These are phyloP conservation scores for Ernsta delagoae DNA, from an alignment of 2,888 invertebrate genomes.

Conservation along the genomic window DNA sequence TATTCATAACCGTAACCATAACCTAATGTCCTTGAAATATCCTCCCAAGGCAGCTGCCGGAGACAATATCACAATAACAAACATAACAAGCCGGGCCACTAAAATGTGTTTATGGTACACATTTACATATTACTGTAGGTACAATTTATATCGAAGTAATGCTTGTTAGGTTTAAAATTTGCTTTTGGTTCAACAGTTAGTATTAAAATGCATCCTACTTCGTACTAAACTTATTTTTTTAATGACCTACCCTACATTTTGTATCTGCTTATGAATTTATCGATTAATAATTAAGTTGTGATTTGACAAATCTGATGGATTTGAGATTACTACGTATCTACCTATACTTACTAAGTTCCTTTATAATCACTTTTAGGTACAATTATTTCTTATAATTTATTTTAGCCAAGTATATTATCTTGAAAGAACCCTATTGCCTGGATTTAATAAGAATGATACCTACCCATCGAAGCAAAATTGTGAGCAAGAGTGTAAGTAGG, in stretches of 20 bases:
- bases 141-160: constrained; percentile 9
- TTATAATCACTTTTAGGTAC: too few relatives aligned
- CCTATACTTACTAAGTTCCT: too few relatives aligned
- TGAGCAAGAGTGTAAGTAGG: not conserved
- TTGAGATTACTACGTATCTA: too few relatives aligned
- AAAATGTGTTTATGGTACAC: constrained; percentile 21
- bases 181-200: not conserved
- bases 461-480: not conserved
- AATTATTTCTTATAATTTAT: too few relatives aligned
- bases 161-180: not conserved
- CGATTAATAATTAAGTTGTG: too few relatives aligned
- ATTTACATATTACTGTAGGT: constrained; percentile 22
- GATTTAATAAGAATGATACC: not conserved
- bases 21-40: constrained; percentile 32
- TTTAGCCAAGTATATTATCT: too few relatives aligned
- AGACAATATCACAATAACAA: constrained; percentile 26
- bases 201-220: too few relatives aligned
- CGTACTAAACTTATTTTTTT: too few relatives aligned
- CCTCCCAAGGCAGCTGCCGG: constrained; percentile 28
- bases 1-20: constrained; percentile 35
- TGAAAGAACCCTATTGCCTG: too few relatives aligned
- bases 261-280: too few relatives aligned
- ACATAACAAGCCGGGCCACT: constrained; percentile 11
- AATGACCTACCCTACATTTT: too few relatives aligned
- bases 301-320: too few relatives aligned